These are phyloP conservation scores for Apantesis nais DNA, from an alignment of 2,888 invertebrate genomes.

Conservation along the genomic window DNA sequence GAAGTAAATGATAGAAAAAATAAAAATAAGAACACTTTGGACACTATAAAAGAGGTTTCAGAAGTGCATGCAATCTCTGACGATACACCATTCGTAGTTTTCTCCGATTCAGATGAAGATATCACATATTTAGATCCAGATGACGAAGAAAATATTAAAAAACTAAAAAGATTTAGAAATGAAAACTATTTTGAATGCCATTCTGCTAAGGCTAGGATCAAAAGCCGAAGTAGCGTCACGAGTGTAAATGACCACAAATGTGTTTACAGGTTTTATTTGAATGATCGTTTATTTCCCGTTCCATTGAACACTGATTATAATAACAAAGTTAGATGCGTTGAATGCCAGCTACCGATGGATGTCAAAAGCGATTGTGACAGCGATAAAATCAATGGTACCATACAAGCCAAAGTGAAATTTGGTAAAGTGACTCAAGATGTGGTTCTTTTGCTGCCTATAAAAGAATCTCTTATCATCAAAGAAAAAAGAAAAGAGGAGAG, in stretches of 20 bases:
- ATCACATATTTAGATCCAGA: conserved; percentile 52
- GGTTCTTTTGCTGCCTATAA: conserved; percentile 70
- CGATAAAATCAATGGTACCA: conserved; percentile 66
- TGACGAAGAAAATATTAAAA: conserved; percentile 53
- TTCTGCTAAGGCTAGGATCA: conserved; percentile 73
- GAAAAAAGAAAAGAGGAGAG: conserved; percentile 59
- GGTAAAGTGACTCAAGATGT: conserved; percentile 62
- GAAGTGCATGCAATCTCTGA: conserved; percentile 49
- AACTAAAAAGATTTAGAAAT: conserved; percentile 80
- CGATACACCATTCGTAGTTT: conserved; percentile 51
- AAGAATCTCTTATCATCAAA: conserved; percentile 69
- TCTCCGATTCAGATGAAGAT: conserved; percentile 57
- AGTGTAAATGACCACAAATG: conserved; percentile 76
- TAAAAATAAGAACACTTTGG: conserved; percentile 56
- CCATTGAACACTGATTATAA: conserved; percentile 76
- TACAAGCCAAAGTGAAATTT: conserved; percentile 77
- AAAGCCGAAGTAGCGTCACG: conserved; percentile 54
- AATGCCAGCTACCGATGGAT: conserved; percentile 78
- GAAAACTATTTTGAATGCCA: conserved; percentile 88
- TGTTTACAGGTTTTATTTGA: conserved; percentile 83
- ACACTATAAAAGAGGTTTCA: conserved; percentile 68
- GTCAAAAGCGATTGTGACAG: conserved; percentile 38
- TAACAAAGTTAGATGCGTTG: conserved; percentile 77
- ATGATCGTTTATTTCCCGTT: conserved; percentile 85
- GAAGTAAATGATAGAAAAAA: conserved; percentile 40